Evolutionary conservation across 1,140 invertebrate genomes (phyloP).

Genomic region (Schlechtendalia chinensis): DNA sequence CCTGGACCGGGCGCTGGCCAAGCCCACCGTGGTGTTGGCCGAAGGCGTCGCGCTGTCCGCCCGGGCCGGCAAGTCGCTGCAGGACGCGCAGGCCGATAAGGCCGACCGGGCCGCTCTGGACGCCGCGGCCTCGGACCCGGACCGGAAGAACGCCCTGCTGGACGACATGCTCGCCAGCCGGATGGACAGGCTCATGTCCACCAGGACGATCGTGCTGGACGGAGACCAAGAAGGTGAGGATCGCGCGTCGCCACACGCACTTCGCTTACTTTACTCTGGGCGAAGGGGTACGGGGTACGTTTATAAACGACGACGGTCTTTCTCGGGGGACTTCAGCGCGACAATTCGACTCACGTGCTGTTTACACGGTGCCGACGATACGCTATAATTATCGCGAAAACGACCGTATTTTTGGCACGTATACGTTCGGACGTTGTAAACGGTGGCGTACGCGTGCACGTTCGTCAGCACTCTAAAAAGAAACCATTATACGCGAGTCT

Average conservation of each 20-base stretch:
- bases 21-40: not conserved
- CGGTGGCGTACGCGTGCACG: too few species aligned
- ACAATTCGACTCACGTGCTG: not conserved
- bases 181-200: conserved; percentile 16
- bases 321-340: too few species aligned
- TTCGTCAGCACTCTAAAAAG: too few species aligned
- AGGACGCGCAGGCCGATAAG: not conserved
- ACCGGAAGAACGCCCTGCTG: conserved; percentile 9
- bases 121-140: not conserved
- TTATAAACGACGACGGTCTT: too few species aligned
- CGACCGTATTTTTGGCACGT: not conserved
- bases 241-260: too few species aligned
- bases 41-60: conserved; percentile 20
- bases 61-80: conserved; percentile 1
- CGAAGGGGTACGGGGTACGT: too few species aligned
- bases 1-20: conserved; percentile 17
- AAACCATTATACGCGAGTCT: too few species aligned
- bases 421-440: not conserved
- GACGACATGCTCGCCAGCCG: conserved; percentile 38
- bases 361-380: not conserved
- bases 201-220: conserved; percentile 35
- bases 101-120: conserved; percentile 11
- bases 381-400: not conserved
- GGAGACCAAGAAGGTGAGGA: conserved; percentile 28
- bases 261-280: too few species aligned